A percentile compares a stretch with the other conserved stretches of the same genome.
phyloP scores from a whole-genome alignment of 1,140 invertebrate species.

The Lepidurus packardi region DNA sequence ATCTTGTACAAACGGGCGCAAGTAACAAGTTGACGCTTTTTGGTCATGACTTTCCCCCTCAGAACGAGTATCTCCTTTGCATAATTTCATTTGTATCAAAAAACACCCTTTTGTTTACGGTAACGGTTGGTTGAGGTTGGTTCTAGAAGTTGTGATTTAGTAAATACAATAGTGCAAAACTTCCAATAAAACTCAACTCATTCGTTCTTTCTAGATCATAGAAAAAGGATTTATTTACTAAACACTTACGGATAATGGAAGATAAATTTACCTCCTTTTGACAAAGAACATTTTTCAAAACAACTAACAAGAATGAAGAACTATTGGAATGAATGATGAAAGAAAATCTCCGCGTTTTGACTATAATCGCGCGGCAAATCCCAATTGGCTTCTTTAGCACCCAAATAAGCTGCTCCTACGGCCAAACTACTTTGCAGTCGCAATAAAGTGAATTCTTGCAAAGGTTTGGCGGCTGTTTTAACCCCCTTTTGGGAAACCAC shows the following conservation, averaged over 20 bases:
- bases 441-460: conserved; percentile 59
- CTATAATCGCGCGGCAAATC: conserved; percentile 50
- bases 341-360: conserved; percentile 51
- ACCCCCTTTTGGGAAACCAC: conserved; percentile 43
- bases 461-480: conserved; percentile 39
- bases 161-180: conserved; percentile 10
- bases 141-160: conserved; percentile 16
- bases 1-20: conserved; percentile 8
- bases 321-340: conserved; percentile 44
- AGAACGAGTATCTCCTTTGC: background rate
- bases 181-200: background rate
- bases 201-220: background rate
- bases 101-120: background rate
- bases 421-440: conserved; percentile 59
- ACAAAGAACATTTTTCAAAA: no score
- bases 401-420: conserved; percentile 68
- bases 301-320: background rate
- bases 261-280: background rate
- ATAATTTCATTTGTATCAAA: conserved; percentile 10
- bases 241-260: background rate
- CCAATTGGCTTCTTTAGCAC: conserved; percentile 54
- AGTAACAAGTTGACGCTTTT: conserved; percentile 4
- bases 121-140: conserved; percentile 18
- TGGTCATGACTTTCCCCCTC: background rate
- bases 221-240: conserved; percentile 11